Base-by-base conservation (phyloP, 64 coral and sea anemone species). In the Montipora sp. region DNA sequence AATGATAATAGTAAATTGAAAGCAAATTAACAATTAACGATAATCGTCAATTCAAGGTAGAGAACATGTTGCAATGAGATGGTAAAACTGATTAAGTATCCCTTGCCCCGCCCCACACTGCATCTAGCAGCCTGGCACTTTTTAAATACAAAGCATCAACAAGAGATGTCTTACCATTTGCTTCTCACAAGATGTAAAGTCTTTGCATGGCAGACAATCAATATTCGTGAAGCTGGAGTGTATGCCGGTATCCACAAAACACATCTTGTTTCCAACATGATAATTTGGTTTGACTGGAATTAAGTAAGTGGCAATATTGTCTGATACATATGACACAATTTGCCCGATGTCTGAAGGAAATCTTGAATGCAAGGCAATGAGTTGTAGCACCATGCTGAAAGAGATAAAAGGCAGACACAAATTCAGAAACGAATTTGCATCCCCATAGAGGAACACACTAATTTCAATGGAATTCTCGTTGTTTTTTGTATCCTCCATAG, bases 281-380 rank as follows among this genome's bases (percentile, higher is more conserved):
- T 85, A 59, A 18, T 11, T 43, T 23, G 21, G 59, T 11, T 36
- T 47, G 53, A 90, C 73, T 23, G 53, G 59, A 7, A 47, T 83
- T 11, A 83, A 80, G 75, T 90, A 49, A 59, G 84, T 80, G 45
- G 83, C 93, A 77, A 94, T 77, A 57, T 94, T 94, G 20, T 90
- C 85, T 47, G 93, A 77, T 46, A 90, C 43, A 84, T 90, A 94
- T 51, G 61, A 12, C 14, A 84, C 58, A 21, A 84, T 87, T 43
- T 4, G 57, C 21, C 23, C 6, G n/a, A 57, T 21, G 15, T 71
- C 69, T 23, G 59, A 53, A 58, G 80, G 87, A 77, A 94, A 94
- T 89, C 79, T 84, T 46, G 87, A 78, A 22, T 46, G 70, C 68
- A 94, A 82, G 18, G 53, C 20, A 12, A 77, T 78, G 18, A 94